phyloP scores from a whole-genome alignment of 1,140 invertebrate genomes.

The Drosophila repletoides region DNA sequence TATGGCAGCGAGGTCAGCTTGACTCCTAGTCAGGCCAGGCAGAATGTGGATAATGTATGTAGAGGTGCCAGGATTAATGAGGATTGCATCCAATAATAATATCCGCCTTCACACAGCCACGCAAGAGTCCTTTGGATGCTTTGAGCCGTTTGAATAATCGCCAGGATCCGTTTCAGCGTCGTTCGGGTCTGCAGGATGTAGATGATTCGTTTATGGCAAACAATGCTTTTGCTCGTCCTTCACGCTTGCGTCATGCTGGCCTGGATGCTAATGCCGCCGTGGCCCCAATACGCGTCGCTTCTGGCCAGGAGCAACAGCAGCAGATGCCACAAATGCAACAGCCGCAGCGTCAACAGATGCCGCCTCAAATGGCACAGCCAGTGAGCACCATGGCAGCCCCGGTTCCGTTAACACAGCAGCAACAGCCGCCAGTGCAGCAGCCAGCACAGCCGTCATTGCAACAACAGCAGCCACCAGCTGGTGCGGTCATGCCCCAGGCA shows the following conservation, averaged over 20 bases:
- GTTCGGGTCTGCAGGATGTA: constrained; percentile 77
- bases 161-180: constrained; percentile 60
- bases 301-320: constrained; percentile 43
- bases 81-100: no score
- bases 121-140: constrained; percentile 72
- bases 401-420: no score
- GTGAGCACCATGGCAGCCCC: constrained; percentile 8
- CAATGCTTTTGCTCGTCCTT: constrained; percentile 64
- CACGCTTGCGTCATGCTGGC: constrained; percentile 54
- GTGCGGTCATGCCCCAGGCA: background rate
- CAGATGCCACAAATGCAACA: constrained; percentile 2
- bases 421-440: background rate
- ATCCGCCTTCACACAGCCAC: constrained; percentile 31
- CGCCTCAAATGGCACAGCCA: constrained; percentile 9
- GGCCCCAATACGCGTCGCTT: constrained; percentile 30
- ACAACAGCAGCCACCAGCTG: constrained; percentile 15
- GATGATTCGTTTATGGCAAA: constrained; percentile 65
- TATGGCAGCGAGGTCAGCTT: constrained; percentile 66
- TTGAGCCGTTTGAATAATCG: constrained; percentile 52
- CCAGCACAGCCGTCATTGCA: constrained; percentile 7
- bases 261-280: constrained; percentile 26
- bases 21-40: constrained; percentile 66
- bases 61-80: background rate
- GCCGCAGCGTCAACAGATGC: constrained; percentile 6
- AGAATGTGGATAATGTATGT: constrained; percentile 57